Conservation (phyloP, 2,797 vertebrate genomes). For the Rallus crepitans region DNA sequence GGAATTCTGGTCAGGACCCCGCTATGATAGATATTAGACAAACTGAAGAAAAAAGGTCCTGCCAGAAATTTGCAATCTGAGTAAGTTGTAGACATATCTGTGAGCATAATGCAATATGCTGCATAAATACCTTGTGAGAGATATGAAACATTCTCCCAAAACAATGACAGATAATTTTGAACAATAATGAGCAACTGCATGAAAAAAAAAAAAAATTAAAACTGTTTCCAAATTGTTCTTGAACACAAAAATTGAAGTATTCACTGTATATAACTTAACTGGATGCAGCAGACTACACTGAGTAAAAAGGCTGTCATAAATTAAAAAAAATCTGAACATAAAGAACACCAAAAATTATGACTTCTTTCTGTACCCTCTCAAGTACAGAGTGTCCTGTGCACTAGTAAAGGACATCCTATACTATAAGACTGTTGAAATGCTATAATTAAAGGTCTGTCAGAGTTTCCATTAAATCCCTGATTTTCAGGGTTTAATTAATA, state of each 20-base stretch:
- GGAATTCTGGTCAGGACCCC: not conserved
- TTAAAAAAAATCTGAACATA: not conserved
- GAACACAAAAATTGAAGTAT: not conserved
- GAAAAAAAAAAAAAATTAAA: not conserved
- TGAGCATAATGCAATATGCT: not conserved
- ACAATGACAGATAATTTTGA: not conserved
- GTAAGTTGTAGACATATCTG: not conserved
- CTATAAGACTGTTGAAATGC: conserved; percentile 69
- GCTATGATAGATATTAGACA: not conserved
- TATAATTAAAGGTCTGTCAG: conserved; percentile 80
- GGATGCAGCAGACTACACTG: not conserved
- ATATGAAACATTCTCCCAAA: not conserved
- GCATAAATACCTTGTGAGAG: not conserved
- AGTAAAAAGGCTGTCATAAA: conserved; percentile 15
- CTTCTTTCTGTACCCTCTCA: conserved; percentile 47
- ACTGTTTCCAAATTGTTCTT: not conserved
- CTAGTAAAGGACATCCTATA: conserved; percentile 74
- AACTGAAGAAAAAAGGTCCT: not conserved
- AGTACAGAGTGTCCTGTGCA: conserved; percentile 69
- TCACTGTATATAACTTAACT: not conserved
- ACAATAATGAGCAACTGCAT: not conserved
- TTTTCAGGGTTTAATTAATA: conserved; percentile 83
- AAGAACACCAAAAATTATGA: conserved; percentile 13
- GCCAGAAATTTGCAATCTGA: not conserved
- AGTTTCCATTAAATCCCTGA: conserved; percentile 83